Evolutionary conservation across 1,140 invertebrate genomes (phyloP), one percentile per base, ranked within the genome.

Genomic region (Papilio xuthus): DNA sequence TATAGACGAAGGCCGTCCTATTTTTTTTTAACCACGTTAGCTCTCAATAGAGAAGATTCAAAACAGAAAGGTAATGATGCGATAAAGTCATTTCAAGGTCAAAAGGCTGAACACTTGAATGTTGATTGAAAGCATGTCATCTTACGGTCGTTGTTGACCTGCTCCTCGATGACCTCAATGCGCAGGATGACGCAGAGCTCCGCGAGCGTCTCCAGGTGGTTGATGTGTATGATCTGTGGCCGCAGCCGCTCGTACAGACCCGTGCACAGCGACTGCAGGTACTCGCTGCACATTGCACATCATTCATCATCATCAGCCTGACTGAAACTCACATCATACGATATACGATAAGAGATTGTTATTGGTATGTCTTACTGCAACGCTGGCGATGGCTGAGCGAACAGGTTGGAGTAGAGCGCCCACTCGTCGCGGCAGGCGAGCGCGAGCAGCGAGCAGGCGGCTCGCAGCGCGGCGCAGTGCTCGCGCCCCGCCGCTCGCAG

Each of bases 141-240:
- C 94, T 96, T 93, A 97, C 97, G 95, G 92, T 98, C 98, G 84
- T 96, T 97, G 80, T 96, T 96, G 1, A 98, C 97, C 87, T 99
- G 98, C 85, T 99, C 98, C 88, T 99, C 98, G 12, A 99, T 94
- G 96, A 99, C 98, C 95, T 99, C 99, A 67, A 98, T 96, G 71
- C 96, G 96, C 2, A 99, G 94, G 81, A 99, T 99, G 44, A 97
- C 97, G 89, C 99, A 99, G 26, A 99, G 96, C 93, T 99, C 99
- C 0, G 99, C 97, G 15, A 99, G 93, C 0, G 99, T 99, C 95
- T 99, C 99, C 84, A 99, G 94, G 94, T 99, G 99, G 90, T 99
- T 98, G 72, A 99, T 98, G 88, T 99, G 98, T 81, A 99, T 99
- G 50, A 99, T 97, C 76, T 98, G 96, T 1, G 99, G 99, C n/a